Evolutionary conservation across 2,113 vertebrate genomes (phyloP).

Genomic region (Oncorhynchus clarkii): DNA sequence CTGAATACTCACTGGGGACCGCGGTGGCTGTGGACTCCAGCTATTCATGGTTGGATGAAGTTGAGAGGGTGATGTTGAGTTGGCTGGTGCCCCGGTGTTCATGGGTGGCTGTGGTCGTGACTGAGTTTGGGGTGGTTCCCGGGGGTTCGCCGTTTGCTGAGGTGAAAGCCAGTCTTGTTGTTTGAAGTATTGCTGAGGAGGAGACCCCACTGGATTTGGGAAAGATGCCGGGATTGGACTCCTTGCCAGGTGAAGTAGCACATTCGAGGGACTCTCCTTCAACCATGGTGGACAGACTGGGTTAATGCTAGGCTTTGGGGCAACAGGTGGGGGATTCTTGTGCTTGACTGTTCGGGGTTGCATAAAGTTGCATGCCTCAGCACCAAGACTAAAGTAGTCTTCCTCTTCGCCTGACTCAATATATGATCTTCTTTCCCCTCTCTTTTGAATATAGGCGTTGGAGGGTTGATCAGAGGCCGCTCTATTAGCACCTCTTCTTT

Average conservation of each 20-base stretch:
- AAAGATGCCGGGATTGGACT: constrained; percentile 66
- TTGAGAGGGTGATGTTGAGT: constrained; percentile 41
- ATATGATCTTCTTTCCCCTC: constrained; percentile 81
- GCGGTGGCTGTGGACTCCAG: constrained; percentile 59
- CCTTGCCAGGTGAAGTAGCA: constrained; percentile 69
- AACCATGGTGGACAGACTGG: constrained; percentile 83
- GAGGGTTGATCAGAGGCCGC: constrained; percentile 66
- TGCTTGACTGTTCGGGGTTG: constrained; percentile 83
- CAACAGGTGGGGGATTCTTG: constrained; percentile 92
- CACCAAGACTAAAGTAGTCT: constrained; percentile 94
- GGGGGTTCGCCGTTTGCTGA: constrained; percentile 54
- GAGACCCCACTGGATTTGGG: constrained; percentile 50
- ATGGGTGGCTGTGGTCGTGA: constrained; percentile 50
- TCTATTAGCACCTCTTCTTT: constrained; percentile 80
- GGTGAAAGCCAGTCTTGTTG: constrained; percentile 54
- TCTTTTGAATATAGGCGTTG: constrained; percentile 72
- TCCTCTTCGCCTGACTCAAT: constrained; percentile 88
- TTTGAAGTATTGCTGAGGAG: constrained; percentile 63
- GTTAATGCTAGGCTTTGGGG: constrained; percentile 87
- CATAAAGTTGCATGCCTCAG: constrained; percentile 98
- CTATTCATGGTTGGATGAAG: constrained; percentile 51
- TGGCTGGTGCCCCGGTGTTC: constrained; percentile 47
- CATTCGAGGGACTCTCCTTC: constrained; percentile 60
- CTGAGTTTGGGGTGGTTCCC: constrained; percentile 53
- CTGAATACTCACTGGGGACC: constrained; percentile 65